Conservation (phyloP, 2,888 invertebrate species). For the Cremastinae sp. region DNA sequence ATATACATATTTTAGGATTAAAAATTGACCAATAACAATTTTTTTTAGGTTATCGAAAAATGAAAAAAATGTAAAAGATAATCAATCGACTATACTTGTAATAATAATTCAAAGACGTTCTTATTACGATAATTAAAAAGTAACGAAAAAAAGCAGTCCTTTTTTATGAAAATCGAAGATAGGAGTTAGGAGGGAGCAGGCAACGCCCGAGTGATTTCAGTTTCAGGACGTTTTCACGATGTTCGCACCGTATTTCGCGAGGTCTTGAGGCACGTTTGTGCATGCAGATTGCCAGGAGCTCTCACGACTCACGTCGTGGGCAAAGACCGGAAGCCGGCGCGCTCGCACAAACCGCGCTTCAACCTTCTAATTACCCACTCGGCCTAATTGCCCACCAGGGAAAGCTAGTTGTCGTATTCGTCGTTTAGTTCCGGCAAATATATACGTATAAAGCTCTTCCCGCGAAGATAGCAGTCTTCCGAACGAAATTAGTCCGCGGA, state of each 20-base stretch:
- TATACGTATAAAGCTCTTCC: constrained; percentile 1
- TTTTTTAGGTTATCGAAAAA: no score
- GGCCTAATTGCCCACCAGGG: constrained; percentile 68
- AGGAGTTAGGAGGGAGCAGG: neutral
- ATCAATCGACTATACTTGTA: no score
- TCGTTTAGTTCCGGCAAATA: constrained; percentile 32
- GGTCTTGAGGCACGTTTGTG: neutral
- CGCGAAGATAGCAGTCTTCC: constrained; percentile 14
- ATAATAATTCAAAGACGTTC: no score
- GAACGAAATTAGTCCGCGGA: constrained; percentile 39
- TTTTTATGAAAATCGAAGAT: neutral
- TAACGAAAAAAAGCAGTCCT: neutral
- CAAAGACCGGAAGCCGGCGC: constrained; percentile 24
- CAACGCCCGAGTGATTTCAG: no score
- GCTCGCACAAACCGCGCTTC: constrained; percentile 62
- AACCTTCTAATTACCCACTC: constrained; percentile 71
- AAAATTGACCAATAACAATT: no score
- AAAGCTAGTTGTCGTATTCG: constrained; percentile 54
- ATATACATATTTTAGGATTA: no score
- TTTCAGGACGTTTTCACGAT: constrained; percentile 6
- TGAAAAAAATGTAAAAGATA: no score
- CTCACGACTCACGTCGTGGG: constrained; percentile 14
- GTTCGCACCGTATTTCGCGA: neutral
- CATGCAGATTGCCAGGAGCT: neutral
- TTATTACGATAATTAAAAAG: neutral